Base-by-base conservation (phyloP, 2,797 vertebrate species). In the Galaxias olidus region DNA sequence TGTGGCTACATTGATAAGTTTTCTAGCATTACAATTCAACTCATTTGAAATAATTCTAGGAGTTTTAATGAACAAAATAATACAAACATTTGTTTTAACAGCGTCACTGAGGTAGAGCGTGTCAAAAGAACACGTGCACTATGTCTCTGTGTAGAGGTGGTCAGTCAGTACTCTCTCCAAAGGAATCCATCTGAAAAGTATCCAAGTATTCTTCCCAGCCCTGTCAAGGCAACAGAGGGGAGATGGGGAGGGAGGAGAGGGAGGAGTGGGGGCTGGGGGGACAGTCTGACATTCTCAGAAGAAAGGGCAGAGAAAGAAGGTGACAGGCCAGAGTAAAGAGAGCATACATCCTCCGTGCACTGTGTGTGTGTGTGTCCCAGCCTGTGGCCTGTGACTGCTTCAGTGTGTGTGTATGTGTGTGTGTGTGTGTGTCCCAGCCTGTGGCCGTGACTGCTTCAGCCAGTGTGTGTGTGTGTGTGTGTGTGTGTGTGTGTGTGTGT, bases 201-300 rank as follows among this genome's bases (percentile, higher is more conserved):
- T 30, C 30, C 30, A 30, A 30, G 30, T 30, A 6, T 30, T 6
- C 30, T 30, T 6, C 30, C 30, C 6, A 30, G 30, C 30, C 30
- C 30, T 30, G 30, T 6, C 30, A 30, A 30, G 30, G 47, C 42
- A 9, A 66, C 65, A 68, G 30, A 68, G 45, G 61, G 66, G 75
- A 64, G 71, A 65, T 73, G 76, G 52, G 42, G 5, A 53, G 7
- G 13, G 46, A 53, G 40, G 17, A 59, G 64, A 61, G 66, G 13
- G 46, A 53, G 40, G 17, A 59, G n/a, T n/a, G n/a, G n/a, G n/a
- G n/a, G n/a, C n/a, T n/a, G n/a, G 13, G 46, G 58, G 40, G 17
- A 59, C 65, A 61, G 66, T 68, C 68, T 86, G 86, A 86, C 86
- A 87, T 91, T 90, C 90, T 89, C 84, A 87, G 63, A 41, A 65